phyloP scores from a whole-genome alignment of 2,888 invertebrate species.

The Kryphioiulus occultus region DNA sequence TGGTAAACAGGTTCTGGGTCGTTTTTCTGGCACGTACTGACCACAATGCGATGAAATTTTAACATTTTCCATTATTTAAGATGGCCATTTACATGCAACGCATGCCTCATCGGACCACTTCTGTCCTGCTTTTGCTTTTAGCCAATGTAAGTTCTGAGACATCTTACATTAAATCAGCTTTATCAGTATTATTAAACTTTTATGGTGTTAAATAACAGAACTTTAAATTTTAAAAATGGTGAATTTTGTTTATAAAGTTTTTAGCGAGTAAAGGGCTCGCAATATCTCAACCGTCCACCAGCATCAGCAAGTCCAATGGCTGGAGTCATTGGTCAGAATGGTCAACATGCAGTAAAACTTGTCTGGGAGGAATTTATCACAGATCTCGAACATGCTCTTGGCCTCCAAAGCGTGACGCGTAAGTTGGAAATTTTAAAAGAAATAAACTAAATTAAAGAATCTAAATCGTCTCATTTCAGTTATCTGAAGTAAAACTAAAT shows the following conservation, averaged over 20 bases:
- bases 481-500: too few species aligned
- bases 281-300: background rate
- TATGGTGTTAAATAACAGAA: too few species aligned
- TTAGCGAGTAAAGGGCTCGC: background rate
- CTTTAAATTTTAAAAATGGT: too few species aligned
- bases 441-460: too few species aligned
- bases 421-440: background rate
- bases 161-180: too few species aligned
- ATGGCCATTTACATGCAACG: background rate
- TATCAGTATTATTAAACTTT: too few species aligned
- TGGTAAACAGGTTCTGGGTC: too few species aligned
- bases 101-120: background rate
- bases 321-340: conserved; percentile 54
- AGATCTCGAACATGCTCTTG: conserved; percentile 52
- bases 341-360: conserved; percentile 54
- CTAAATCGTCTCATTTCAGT: background rate
- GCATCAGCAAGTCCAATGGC: background rate
- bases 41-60: background rate
- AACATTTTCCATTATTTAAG: background rate
- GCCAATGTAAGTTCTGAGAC: background rate
- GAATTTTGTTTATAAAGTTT: background rate
- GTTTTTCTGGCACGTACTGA: too few species aligned
- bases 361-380: conserved; percentile 52
- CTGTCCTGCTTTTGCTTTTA: background rate
- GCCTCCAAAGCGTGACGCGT: conserved; percentile 52